Evolutionary conservation across 2,888 invertebrate species (phyloP).

Genomic region (Petrolisthes cinctipes): DNA sequence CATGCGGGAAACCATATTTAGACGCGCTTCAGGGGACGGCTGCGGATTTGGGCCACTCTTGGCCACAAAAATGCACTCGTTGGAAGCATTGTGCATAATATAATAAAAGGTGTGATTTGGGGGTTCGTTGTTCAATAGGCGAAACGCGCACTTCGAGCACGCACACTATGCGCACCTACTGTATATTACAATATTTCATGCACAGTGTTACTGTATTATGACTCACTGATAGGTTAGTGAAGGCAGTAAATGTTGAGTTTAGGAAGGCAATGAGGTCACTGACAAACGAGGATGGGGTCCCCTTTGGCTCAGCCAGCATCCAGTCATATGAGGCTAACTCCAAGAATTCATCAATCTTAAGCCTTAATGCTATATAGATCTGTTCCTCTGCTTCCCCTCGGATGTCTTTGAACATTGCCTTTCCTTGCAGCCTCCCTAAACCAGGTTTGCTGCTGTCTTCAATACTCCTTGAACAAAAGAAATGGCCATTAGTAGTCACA

Average conservation of each 20-base stretch:
- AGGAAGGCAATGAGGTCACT: conserved; percentile 95
- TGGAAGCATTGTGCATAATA: too few relatives aligned
- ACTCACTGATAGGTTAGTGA: conserved; percentile 87
- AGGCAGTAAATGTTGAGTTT: conserved; percentile 91
- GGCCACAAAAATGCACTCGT: too few relatives aligned
- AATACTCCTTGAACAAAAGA: conserved; percentile 37
- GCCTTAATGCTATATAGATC: conserved; percentile 92
- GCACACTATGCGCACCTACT: too few relatives aligned
- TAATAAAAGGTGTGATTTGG: too few relatives aligned
- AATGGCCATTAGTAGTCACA: background rate
- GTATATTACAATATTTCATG: background rate
- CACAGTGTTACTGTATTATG: background rate
- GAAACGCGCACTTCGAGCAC: too few relatives aligned
- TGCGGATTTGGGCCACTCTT: too few relatives aligned
- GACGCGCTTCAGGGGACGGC: too few relatives aligned
- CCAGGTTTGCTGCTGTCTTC: conserved; percentile 58
- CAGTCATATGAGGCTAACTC: conserved; percentile 96
- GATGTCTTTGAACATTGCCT: conserved; percentile 88
- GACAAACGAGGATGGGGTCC: conserved; percentile 92
- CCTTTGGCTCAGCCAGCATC: conserved; percentile 88
- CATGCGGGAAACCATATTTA: too few relatives aligned
- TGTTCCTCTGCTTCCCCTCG: conserved; percentile 95
- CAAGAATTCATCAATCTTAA: conserved; percentile 95
- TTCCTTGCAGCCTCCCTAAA: conserved; percentile 70
- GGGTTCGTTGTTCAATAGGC: too few relatives aligned